phyloP scores from a whole-genome alignment of 1,140 invertebrate species.

The Thalassaphorura encarpata region DNA sequence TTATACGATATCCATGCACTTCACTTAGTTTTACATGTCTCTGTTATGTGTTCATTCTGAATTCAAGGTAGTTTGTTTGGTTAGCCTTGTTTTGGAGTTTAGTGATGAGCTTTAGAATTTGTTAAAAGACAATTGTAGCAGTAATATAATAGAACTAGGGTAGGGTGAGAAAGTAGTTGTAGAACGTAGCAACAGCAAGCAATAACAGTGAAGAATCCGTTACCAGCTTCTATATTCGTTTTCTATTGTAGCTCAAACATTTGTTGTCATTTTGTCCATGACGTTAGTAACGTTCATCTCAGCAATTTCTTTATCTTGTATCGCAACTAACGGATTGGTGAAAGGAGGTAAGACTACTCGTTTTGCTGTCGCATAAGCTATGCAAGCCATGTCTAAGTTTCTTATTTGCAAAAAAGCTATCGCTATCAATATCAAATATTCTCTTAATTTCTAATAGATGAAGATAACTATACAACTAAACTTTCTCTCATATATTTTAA shows the following conservation, averaged over 20 bases:
- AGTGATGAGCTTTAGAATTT: not conserved
- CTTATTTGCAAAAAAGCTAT: not conserved
- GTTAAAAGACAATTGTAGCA: not conserved
- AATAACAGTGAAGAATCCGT: not conserved
- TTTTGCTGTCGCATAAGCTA: not conserved
- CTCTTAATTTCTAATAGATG: not conserved
- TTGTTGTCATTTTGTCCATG: slow-evolving; percentile 70
- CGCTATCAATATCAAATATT: not conserved
- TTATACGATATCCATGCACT: no score
- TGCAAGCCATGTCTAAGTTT: not conserved
- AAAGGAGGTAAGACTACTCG: slow-evolving; percentile 43
- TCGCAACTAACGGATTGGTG: slow-evolving; percentile 70
- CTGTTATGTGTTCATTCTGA: no score
- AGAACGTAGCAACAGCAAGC: not conserved
- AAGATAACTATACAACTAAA: not conserved
- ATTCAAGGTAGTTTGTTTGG: not conserved
- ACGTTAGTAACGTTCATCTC: slow-evolving; percentile 85
- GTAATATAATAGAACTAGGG: not conserved
- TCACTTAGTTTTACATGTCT: no score
- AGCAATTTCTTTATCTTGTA: slow-evolving; percentile 90
- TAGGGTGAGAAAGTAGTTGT: not conserved
- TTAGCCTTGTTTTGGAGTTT: not conserved
- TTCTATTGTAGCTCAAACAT: slow-evolving; percentile 52
- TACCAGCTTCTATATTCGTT: slow-evolving; percentile 8
- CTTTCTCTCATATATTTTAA: no score